Evolutionary conservation across 1,140 invertebrate genomes (phyloP).

Genomic region (Scaptomyza graminum): DNA sequence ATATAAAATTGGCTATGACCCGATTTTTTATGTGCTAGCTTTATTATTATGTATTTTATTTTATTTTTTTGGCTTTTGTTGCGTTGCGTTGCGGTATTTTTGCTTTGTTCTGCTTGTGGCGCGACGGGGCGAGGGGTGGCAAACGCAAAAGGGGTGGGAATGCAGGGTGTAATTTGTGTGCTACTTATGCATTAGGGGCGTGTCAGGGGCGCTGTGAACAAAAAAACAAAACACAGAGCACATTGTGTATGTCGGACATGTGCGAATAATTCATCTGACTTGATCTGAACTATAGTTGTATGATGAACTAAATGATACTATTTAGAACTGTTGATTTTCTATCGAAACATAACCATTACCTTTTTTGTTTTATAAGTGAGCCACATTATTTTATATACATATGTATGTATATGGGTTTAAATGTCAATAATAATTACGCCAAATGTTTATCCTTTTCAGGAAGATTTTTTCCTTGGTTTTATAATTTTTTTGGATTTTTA

Average conservation of each 20-base stretch:
- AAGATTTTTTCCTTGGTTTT: slow-evolving; percentile 28
- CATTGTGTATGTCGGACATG: slow-evolving; percentile 34
- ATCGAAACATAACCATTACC: no score
- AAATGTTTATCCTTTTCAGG: slow-evolving; percentile 23
- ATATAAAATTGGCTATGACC: slow-evolving; percentile 77
- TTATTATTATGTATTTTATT: slow-evolving; percentile 48
- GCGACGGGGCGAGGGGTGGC: neutral
- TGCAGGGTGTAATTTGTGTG: slow-evolving; percentile 2
- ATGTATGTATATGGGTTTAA: no score
- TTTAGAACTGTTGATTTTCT: neutral
- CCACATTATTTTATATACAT: no score
- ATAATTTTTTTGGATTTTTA: slow-evolving; percentile 50
- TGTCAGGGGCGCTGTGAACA: slow-evolving; percentile 15
- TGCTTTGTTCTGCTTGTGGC: slow-evolving; percentile 16
- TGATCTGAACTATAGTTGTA: neutral
- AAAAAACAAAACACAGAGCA: slow-evolving; percentile 5
- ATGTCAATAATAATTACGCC: slow-evolving; percentile 50
- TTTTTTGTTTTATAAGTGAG: no score
- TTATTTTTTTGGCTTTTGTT: slow-evolving; percentile 19
- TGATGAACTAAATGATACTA: neutral
- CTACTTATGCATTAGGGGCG: slow-evolving; percentile 19
- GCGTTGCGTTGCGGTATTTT: slow-evolving; percentile 20
- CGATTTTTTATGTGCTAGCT: slow-evolving; percentile 67
- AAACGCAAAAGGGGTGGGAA: neutral
- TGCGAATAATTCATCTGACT: neutral